These are phyloP conservation scores for Acrocephalus arundinaceus DNA, from an alignment of 2,113 vertebrate genomes.

Conservation along the genomic window DNA sequence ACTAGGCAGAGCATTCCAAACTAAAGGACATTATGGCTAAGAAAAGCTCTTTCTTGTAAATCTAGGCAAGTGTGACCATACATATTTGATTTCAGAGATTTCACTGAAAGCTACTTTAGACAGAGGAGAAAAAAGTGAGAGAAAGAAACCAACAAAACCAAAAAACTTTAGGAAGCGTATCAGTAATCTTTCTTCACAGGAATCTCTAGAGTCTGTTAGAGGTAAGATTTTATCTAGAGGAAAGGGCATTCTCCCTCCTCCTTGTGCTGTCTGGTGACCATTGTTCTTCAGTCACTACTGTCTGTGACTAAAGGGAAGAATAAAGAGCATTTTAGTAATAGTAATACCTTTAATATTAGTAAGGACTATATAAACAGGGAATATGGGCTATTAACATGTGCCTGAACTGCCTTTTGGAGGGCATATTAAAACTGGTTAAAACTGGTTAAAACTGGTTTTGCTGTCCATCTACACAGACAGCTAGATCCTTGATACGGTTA, in stretches of 20 bases:
- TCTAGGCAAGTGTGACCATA: neutral
- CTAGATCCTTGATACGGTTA: neutral
- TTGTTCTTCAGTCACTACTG: neutral
- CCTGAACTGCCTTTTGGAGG: neutral
- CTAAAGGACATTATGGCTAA: neutral
- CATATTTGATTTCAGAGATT: neutral
- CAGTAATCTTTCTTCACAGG: neutral
- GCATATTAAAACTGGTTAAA: neutral
- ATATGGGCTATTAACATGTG: neutral
- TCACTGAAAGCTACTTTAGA: neutral
- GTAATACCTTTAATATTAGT: neutral
- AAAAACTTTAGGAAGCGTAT: neutral
- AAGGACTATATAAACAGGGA: neutral
- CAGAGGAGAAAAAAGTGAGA: neutral
- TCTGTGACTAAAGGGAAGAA: neutral
- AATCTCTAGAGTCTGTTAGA: neutral
- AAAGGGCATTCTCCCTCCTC: neutral
- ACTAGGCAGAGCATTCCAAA: neutral
- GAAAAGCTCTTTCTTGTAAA: neutral
- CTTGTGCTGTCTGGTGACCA: neutral
- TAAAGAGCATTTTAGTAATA: neutral
- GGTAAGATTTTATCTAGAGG: neutral
- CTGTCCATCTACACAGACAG: neutral
- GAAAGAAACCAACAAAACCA: neutral
- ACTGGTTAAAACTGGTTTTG: neutral